A percentile compares a stretch with the other conserved stretches of the same genome.
Conservation (phyloP, 1,140 invertebrate genomes). For the Diabrotica virgifera region DNA sequence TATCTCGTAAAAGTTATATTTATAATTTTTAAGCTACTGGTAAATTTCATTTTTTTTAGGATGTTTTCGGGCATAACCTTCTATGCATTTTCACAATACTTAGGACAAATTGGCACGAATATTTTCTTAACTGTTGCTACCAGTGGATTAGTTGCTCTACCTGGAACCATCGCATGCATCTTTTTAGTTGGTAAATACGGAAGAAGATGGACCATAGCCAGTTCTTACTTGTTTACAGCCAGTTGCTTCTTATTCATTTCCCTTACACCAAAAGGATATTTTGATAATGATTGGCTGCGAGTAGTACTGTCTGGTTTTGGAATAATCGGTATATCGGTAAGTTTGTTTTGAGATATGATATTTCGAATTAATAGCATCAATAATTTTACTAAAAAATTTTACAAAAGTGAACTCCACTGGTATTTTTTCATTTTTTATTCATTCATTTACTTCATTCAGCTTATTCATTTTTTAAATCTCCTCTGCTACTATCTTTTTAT, state of each 20-base stretch:
- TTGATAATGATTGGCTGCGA: slow-evolving; percentile 51
- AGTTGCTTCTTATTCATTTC: slow-evolving; percentile 60
- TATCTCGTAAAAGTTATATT: not conserved
- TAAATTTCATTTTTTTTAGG: slow-evolving; percentile 31
- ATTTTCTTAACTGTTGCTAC: slow-evolving; percentile 69
- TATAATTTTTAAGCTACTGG: too few relatives aligned
- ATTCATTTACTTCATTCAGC: too few relatives aligned
- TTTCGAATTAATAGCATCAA: too few relatives aligned
- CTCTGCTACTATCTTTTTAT: too few relatives aligned
- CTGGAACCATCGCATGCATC: slow-evolving; percentile 65
- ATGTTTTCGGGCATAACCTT: slow-evolving; percentile 62
- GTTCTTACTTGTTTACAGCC: slow-evolving; percentile 58
- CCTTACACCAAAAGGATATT: slow-evolving; percentile 46
- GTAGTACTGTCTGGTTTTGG: slow-evolving; percentile 61
- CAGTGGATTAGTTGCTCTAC: slow-evolving; percentile 60
- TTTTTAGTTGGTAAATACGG: slow-evolving; percentile 62
- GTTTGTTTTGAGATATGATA: not conserved
- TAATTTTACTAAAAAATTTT: too few relatives aligned
- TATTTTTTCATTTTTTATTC: too few relatives aligned
- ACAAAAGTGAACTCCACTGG: too few relatives aligned
- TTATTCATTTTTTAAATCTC: too few relatives aligned
- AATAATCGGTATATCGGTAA: slow-evolving; percentile 64
- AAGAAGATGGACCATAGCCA: slow-evolving; percentile 59
- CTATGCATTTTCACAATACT: slow-evolving; percentile 71
- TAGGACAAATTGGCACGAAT: slow-evolving; percentile 65